Evolutionary conservation across 1,140 invertebrate genomes (phyloP).

Genomic region (Dicyema japonicum): DNA sequence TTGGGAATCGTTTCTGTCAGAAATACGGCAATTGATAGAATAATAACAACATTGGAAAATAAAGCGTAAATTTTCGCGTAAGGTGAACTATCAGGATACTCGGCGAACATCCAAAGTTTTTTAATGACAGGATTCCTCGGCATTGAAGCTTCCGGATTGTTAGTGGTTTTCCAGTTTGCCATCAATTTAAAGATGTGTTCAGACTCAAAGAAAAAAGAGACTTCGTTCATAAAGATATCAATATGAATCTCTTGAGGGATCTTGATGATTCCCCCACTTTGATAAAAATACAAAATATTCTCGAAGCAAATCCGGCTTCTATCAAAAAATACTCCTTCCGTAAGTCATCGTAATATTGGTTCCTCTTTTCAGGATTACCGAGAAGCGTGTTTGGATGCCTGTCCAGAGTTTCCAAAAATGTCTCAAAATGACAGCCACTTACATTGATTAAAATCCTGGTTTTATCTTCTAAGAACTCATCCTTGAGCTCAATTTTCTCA

Average conservation of each 20-base stretch:
- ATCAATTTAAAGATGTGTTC: constrained; percentile 71
- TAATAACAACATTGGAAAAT: constrained; percentile 75
- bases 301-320: constrained; percentile 56
- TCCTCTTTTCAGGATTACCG: constrained; percentile 54
- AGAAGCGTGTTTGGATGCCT: constrained; percentile 89
- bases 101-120: constrained; percentile 76
- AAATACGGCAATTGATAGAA: constrained; percentile 75
- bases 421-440: constrained; percentile 86
- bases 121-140: constrained; percentile 49
- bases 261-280: constrained; percentile 69
- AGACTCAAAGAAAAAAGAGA: constrained; percentile 87
- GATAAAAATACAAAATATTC: constrained; percentile 91
- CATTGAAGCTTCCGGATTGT: no score
- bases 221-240: constrained; percentile 23
- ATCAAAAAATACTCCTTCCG: constrained; percentile 97
- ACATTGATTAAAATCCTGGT: constrained; percentile 90
- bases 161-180: constrained; percentile 15
- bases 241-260: constrained; percentile 84
- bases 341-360: constrained; percentile 68
- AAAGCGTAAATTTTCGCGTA: constrained; percentile 73
- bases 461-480: no score
- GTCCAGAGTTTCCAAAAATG: constrained; percentile 72
- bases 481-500: no score
- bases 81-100: constrained; percentile 81
- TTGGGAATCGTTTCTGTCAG: constrained; percentile 81